phyloP scores from a whole-genome alignment of 2,113 vertebrate species.

The Pangasianodon gigas region DNA sequence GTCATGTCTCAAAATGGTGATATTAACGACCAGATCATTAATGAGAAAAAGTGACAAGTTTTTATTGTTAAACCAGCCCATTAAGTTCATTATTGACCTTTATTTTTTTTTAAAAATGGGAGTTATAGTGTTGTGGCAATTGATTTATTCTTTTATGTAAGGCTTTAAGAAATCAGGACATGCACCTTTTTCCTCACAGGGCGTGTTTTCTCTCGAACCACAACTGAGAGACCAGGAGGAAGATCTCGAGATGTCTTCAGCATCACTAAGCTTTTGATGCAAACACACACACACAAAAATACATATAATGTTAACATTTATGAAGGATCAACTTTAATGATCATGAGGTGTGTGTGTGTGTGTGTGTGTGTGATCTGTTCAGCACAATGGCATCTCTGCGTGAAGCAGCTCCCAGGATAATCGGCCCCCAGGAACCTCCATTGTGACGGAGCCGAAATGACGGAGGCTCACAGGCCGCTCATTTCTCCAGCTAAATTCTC shows the following conservation, averaged over 20 bases:
- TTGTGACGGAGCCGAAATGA: constrained; percentile 63
- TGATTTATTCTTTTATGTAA: not conserved
- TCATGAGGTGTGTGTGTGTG: not conserved
- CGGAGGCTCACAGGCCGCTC: constrained; percentile 64
- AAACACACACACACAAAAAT: constrained; percentile 18
- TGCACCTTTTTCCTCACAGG: constrained; percentile 50
- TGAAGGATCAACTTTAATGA: not conserved
- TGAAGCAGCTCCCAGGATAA: constrained; percentile 17
- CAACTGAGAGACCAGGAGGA: constrained; percentile 66
- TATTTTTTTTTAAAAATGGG: not conserved
- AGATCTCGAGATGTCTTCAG: constrained; percentile 58
- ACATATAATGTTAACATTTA: not conserved
- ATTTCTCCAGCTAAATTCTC: constrained; percentile 61
- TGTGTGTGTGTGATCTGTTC: not conserved
- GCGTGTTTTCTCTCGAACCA: constrained; percentile 38
- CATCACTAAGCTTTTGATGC: constrained; percentile 50
- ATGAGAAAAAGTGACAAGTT: not conserved
- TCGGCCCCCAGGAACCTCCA: constrained; percentile 47
- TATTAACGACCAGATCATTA: not conserved
- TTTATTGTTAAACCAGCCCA: not conserved
- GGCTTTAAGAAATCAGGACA: not conserved
- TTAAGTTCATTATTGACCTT: not conserved
- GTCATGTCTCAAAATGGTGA: not conserved
- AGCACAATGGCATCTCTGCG: constrained; percentile 21
- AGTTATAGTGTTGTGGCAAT: not conserved